These are phyloP conservation scores for Dinothrombium tinctorium DNA, from an alignment of 1,140 invertebrate genomes.

Conservation along the genomic window DNA sequence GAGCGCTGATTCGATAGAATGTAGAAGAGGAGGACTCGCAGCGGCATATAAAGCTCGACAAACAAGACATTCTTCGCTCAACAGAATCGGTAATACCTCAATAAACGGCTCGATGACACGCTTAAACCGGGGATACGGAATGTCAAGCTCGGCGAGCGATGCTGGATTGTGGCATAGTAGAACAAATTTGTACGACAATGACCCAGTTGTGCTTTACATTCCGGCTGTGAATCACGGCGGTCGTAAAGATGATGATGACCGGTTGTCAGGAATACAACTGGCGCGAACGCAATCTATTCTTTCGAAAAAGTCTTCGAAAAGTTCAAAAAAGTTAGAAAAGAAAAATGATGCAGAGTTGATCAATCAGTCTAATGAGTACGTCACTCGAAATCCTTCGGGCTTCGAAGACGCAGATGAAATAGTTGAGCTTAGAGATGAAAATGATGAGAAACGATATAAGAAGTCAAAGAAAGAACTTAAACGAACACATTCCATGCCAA, in stretches of 20 bases:
- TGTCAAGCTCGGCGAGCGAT: background rate
- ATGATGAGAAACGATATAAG: background rate
- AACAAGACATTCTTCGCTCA: slow-evolving; percentile 8
- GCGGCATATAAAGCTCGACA: slow-evolving; percentile 8
- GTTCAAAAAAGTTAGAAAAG: background rate
- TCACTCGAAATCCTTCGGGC: background rate
- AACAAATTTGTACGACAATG: slow-evolving; percentile 1
- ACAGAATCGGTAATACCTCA: slow-evolving; percentile 1
- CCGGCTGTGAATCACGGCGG: slow-evolving; percentile 5
- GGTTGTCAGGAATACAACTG: slow-evolving; percentile 1
- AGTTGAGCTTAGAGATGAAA: slow-evolving; percentile 3
- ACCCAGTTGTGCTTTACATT: slow-evolving; percentile 11
- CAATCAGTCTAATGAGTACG: background rate
- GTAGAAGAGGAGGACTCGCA: slow-evolving; percentile 9
- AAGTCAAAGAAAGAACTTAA: slow-evolving; percentile 4
- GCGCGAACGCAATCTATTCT: slow-evolving; percentile 3
- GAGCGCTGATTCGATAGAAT: slow-evolving; percentile 1
- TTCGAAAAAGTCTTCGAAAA: background rate
- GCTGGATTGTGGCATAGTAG: background rate
- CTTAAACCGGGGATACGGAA: background rate
- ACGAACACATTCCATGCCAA: slow-evolving; percentile 10
- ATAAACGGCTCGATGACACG: background rate
- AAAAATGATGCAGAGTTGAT: background rate
- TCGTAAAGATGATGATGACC: background rate
- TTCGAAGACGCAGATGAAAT: background rate